These are phyloP conservation scores for Phocides pigmalion DNA, from an alignment of 1,140 invertebrate species.

Conservation along the genomic window DNA sequence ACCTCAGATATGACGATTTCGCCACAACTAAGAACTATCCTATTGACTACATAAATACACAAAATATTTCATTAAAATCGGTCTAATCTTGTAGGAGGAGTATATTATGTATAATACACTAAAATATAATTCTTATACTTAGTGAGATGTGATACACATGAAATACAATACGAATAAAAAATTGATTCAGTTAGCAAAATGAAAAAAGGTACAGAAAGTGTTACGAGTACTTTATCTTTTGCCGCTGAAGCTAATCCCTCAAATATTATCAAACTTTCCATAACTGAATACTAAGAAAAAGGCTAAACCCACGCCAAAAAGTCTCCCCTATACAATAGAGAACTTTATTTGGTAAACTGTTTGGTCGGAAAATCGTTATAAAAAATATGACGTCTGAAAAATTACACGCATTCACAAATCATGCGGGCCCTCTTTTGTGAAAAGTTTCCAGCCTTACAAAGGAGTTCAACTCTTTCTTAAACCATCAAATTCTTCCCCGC, in stretches of 20 bases:
- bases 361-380: slow-evolving; percentile 73
- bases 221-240: neutral
- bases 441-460: slow-evolving; percentile 75
- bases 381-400: slow-evolving; percentile 83
- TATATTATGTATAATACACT: too few species aligned
- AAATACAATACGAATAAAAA: neutral
- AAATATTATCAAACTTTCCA: slow-evolving; percentile 72
- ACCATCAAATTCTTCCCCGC: slow-evolving; percentile 59
- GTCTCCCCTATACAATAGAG: slow-evolving; percentile 70
- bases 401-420: slow-evolving; percentile 83
- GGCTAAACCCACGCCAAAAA: slow-evolving; percentile 71
- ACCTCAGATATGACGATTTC: too few species aligned
- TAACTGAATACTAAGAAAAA: slow-evolving; percentile 69
- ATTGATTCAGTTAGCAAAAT: neutral
- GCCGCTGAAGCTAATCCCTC: slow-evolving; percentile 44
- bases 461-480: slow-evolving; percentile 76
- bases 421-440: slow-evolving; percentile 76
- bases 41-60: too few species aligned
- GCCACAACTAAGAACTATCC: too few species aligned
- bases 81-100: too few species aligned
- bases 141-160: too few species aligned
- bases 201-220: neutral
- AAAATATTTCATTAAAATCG: too few species aligned
- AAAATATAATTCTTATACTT: too few species aligned
- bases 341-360: slow-evolving; percentile 68